Evolutionary conservation across 1,140 invertebrate genomes (phyloP), one percentile per base, ranked within the genome.

Genomic region (Drosophila santomea): DNA sequence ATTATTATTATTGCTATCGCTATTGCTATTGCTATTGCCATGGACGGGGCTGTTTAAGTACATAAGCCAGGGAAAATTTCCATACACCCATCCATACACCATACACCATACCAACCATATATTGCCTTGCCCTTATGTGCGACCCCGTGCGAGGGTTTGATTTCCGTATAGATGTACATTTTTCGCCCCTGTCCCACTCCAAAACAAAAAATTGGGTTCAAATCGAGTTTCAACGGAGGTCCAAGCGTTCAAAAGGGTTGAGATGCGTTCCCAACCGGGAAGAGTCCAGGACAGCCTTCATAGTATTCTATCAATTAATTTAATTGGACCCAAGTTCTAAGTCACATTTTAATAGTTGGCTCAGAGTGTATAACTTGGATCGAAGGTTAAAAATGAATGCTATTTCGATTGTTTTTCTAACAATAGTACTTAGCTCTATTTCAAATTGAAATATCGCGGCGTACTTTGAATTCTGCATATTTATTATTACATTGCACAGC

Each of bases 21-120:
- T 45, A 57, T 52, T 57, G 38, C 48, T 20, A 20, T 20, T 20
- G 20, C 20, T 20, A 20, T 20, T 48, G 43, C 15, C 35, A 39
- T 48, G 62, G 44, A 63, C 32, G 41, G 50, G 43, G 11, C 20
- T 41, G 66, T 32, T 47, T 71, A 41, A 55, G 44, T 57, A 71
- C 51, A 57, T 39, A 68, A 39, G 8, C 35, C 12, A 14, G 23
- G 43, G 43, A 47, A 47, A 45, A 55, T 39, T 68, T 66, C 32
- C 60, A 63, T 63, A 63, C 51, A 55, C 32, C 32, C 32, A 32
- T 32, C 32, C 32, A 10, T 17, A 17, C 17, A 17, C 32, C 60
- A 63, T 63, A 63, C 51, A 55, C 32, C 8, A 10, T 32, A 8
- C 28, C 32, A 12, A 28, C 43, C 43, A 45, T 44, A 63, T 35